Percentiles rank a stretch among this genome's conserved stretches.
phyloP scores from a whole-genome alignment of 2,888 invertebrate species.

The Gisinianus flammeolus region DNA sequence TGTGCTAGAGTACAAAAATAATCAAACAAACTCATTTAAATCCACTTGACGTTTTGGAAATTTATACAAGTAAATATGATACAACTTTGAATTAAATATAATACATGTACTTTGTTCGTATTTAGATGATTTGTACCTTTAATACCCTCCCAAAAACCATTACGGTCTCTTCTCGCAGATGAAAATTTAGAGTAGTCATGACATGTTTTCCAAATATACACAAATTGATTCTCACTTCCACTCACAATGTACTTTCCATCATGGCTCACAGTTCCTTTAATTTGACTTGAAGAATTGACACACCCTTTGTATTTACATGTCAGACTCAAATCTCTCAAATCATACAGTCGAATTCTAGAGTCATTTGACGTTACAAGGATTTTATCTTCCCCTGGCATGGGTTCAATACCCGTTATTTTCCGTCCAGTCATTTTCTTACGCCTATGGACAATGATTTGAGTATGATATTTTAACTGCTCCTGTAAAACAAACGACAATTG shows the following conservation, averaged over 20 bases:
- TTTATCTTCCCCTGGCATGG: conserved; percentile 89
- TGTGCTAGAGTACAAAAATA: conserved; percentile 71
- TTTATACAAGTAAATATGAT: too few relatives aligned
- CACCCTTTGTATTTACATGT: conserved; percentile 96
- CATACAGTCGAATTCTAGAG: conserved; percentile 93
- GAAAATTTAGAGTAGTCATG: conserved; percentile 95
- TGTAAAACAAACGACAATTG: not conserved
- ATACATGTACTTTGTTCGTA: too few relatives aligned
- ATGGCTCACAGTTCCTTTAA: conserved; percentile 87
- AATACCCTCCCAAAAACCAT: conserved; percentile 97
- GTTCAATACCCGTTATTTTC: conserved; percentile 97
- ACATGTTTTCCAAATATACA: conserved; percentile 97
- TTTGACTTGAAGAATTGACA: conserved; percentile 93
- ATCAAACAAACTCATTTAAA: not conserved
- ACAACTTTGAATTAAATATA: too few relatives aligned
- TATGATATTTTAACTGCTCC: conserved; percentile 97
- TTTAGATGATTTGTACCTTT: too few relatives aligned
- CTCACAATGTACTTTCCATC: conserved; percentile 97
- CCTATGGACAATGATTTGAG: conserved; percentile 93
- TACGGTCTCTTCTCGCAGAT: conserved; percentile 88
- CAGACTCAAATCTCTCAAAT: conserved; percentile 89
- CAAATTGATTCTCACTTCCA: conserved; percentile 96
- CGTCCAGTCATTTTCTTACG: conserved; percentile 93
- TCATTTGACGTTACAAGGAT: conserved; percentile 97
- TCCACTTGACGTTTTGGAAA: too few relatives aligned